phyloP scores from a whole-genome alignment of 2,888 invertebrate genomes.

The Ditylenchus weischeri region DNA sequence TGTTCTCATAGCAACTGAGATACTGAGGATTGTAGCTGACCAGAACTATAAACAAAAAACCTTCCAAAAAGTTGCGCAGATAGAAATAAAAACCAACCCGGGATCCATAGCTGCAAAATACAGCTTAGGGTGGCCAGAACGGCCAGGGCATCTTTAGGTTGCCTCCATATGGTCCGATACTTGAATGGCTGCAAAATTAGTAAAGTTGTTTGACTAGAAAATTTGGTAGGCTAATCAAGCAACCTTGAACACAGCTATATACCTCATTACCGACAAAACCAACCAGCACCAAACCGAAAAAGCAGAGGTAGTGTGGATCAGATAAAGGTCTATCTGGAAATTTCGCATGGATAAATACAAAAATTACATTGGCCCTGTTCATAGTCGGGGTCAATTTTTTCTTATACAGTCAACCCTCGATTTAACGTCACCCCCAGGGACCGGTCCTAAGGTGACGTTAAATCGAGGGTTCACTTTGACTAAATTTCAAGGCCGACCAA shows the following conservation, averaged over 20 bases:
- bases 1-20: constrained; percentile 29
- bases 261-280: constrained; percentile 48
- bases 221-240: too few relatives aligned
- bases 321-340: constrained; percentile 45
- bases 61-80: background rate
- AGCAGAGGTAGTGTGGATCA: constrained; percentile 53
- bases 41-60: constrained; percentile 7
- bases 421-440: too few relatives aligned
- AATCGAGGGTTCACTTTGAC: too few relatives aligned
- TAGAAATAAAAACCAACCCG: constrained; percentile 5
- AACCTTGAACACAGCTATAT: constrained; percentile 41
- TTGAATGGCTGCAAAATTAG: constrained; percentile 48
- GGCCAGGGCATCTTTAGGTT: constrained; percentile 51
- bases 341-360: too few relatives aligned
- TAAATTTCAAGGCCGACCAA: too few relatives aligned
- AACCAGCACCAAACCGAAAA: constrained; percentile 58
- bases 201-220: too few relatives aligned
- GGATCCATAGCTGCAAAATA: constrained; percentile 46
- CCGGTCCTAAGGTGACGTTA: too few relatives aligned
- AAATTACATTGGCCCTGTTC: too few relatives aligned
- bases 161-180: constrained; percentile 53
- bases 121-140: constrained; percentile 34
- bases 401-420: too few relatives aligned
- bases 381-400: too few relatives aligned
- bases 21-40: constrained; percentile 46